Percentiles rank a stretch among this genome's conserved stretches.
Evolutionary conservation across 2,797 vertebrate genomes (phyloP).

Genomic region (Cryptoblepharus egeriae): DNA sequence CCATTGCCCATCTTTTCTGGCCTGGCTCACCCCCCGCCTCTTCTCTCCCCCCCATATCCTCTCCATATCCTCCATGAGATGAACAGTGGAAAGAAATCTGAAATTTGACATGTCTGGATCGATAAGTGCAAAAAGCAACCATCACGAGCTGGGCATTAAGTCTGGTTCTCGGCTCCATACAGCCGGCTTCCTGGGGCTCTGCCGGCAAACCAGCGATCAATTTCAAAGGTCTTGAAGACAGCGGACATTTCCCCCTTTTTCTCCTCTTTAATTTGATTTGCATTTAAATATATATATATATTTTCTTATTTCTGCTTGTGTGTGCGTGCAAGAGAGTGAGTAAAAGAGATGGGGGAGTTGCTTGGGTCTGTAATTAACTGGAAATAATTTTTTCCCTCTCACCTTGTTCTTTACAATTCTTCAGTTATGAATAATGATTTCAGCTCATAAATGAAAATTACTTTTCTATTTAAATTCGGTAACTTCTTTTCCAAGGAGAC

Average conservation of each 20-base stretch:
- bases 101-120: fast-evolving
- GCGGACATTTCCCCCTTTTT: background rate
- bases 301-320: no score
- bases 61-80: background rate
- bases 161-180: background rate
- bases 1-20: background rate
- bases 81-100: background rate
- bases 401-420: constrained; percentile 57
- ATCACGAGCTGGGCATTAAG: fast-evolving
- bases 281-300: constrained; percentile 13
- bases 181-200: fast-evolving
- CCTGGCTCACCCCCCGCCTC: background rate
- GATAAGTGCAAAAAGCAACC: background rate
- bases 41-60: background rate
- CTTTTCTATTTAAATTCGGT: constrained; percentile 77
- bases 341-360: constrained; percentile 1
- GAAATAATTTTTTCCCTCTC: constrained; percentile 55
- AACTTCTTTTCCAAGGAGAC: constrained; percentile 45
- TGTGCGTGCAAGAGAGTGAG: background rate
- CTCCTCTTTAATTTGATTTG: background rate
- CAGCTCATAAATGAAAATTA: constrained; percentile 73
- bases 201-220: background rate
- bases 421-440: constrained; percentile 73
- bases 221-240: background rate
- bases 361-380: constrained; percentile 72